Percentiles rank a stretch among this genome's conserved stretches.
phyloP scores from a whole-genome alignment of 2,888 invertebrate species.

The Stratiomys singularior region DNA sequence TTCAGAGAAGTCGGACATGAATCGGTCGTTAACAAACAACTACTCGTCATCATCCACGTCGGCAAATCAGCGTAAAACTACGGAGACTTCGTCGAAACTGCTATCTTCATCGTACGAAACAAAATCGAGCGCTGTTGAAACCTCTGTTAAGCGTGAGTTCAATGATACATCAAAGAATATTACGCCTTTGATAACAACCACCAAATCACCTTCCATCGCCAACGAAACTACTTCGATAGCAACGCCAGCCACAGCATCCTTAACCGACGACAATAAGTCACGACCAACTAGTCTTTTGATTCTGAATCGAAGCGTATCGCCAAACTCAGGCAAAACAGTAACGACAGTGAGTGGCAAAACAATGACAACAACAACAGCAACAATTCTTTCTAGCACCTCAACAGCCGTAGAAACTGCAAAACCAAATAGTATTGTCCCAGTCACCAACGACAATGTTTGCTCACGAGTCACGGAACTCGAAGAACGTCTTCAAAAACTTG shows the following conservation, averaged over 20 bases:
- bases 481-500: conserved; percentile 62
- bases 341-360: conserved; percentile 47
- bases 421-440: conserved; percentile 13
- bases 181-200: background rate
- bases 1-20: conserved; percentile 44
- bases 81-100: conserved; percentile 32
- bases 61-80: conserved; percentile 45
- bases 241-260: conserved; percentile 9
- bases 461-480: conserved; percentile 60
- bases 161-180: conserved; percentile 24
- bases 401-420: conserved; percentile 23
- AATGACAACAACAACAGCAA: conserved; percentile 50
- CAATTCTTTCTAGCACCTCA: conserved; percentile 27
- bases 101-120: conserved; percentile 28
- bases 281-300: conserved; percentile 62
- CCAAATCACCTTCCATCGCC: background rate
- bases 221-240: background rate
- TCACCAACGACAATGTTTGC: conserved; percentile 52
- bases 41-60: conserved; percentile 36
- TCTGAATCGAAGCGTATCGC: conserved; percentile 62
- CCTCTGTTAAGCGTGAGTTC: conserved; percentile 35
- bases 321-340: conserved; percentile 53
- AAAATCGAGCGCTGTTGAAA: background rate
- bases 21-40: conserved; percentile 43
- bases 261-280: conserved; percentile 58